A percentile compares a stretch with the other conserved stretches of the same genome.
Conservation (phyloP, 2,888 invertebrate genomes). For the Aporophyla nigra region DNA sequence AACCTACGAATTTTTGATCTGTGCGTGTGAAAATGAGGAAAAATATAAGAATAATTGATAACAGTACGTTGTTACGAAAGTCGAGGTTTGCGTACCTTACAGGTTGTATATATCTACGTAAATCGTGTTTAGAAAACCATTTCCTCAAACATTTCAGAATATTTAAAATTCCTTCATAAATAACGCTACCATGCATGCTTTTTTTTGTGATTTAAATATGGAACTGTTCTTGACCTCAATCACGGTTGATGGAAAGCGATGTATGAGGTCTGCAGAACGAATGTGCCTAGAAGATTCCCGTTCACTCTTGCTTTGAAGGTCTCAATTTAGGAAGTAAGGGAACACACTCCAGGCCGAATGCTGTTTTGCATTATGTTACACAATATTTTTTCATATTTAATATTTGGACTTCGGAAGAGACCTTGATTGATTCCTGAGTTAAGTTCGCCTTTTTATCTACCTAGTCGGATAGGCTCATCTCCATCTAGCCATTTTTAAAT, state of each 20-base stretch:
- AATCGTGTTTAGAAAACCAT: conserved; percentile 26
- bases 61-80: conserved; percentile 20
- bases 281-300: background rate
- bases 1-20: conserved; percentile 38
- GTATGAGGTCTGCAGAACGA: background rate
- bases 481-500: background rate
- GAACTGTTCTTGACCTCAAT: background rate
- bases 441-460: background rate
- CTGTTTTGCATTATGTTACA: background rate
- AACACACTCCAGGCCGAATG: background rate
- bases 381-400: background rate
- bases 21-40: conserved; percentile 39
- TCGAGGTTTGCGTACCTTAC: background rate
- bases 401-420: background rate
- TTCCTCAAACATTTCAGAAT: conserved; percentile 33
- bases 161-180: conserved; percentile 9
- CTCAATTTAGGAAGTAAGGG: background rate
- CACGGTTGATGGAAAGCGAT: background rate
- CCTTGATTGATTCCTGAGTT: background rate
- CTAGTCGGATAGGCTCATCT: background rate
- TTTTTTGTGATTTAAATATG: background rate
- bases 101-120: background rate
- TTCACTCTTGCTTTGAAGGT: background rate
- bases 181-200: background rate
- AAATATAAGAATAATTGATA: conserved; percentile 51